These are phyloP conservation scores for Malurus cyaneus DNA, from an alignment of 2,113 vertebrate genomes.

Conservation along the genomic window DNA sequence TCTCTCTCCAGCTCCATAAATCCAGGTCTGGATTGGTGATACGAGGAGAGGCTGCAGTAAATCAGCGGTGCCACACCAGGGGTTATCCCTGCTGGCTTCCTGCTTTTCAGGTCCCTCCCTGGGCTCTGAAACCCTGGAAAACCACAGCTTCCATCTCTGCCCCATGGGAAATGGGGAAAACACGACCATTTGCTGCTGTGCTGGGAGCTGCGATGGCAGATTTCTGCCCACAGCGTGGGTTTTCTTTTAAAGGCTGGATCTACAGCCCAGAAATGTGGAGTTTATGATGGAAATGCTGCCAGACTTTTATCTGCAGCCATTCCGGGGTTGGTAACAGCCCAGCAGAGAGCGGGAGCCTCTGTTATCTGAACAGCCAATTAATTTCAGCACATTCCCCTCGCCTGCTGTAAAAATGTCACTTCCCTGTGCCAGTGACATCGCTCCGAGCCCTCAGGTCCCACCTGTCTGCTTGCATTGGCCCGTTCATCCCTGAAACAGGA, in stretches of 20 bases:
- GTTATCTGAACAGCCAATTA: background rate
- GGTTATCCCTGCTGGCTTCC: background rate
- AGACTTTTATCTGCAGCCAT: slow-evolving; percentile 36
- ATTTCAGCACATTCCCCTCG: background rate
- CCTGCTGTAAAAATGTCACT: background rate
- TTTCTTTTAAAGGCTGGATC: background rate
- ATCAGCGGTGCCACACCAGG: fast-evolving
- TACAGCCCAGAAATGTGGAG: background rate
- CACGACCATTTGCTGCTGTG: background rate
- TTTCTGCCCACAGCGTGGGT: background rate
- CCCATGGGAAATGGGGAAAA: background rate
- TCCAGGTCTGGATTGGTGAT: background rate
- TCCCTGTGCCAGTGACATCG: background rate
- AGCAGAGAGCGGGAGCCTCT: background rate
- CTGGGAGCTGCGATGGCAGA: background rate
- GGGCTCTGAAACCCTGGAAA: background rate
- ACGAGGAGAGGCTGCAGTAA: fast-evolving
- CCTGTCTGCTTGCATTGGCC: background rate
- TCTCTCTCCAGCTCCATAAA: background rate
- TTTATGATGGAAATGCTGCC: background rate
- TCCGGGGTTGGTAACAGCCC: background rate
- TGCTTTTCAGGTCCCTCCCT: background rate
- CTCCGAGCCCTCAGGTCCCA: background rate
- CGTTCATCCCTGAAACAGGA: fast-evolving
- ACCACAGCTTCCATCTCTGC: background rate